Base-by-base conservation (phyloP, 2,113 vertebrate genomes). In the Excalfactoria chinensis region DNA sequence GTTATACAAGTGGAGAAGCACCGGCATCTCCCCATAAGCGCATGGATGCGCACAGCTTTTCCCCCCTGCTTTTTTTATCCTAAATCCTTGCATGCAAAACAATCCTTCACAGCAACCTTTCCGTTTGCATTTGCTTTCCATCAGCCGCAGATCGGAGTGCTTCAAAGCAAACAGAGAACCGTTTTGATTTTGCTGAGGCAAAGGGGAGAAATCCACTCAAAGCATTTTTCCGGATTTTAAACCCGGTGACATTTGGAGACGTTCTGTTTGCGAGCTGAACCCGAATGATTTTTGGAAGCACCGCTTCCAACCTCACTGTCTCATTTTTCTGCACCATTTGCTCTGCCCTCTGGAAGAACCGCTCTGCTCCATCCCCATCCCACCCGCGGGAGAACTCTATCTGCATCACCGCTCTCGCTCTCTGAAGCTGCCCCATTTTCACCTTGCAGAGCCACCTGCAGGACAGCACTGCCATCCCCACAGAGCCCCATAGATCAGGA, bases 101-200 rank as follows among this genome's bases (percentile, higher is more conserved):
- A 85, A 87, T 79, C 81, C 89, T 90, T 73, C 0, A 1, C 81
- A 9, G 41, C 91, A 96, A 91, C 93, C 95, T 93, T 96, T 95
- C 94, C 91, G 51, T 91, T 87, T 89, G 40, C 93, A 34, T 96
- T 96, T 95, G 93, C 89, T 96, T 95, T 95, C 14, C 53, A 66
- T 35, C 87, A 72, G 81, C 40, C 22, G 4, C 72, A 91, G 91
- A 78, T 23, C 91, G 32, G 82, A 87, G 84, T 86, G 84, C 94
- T 70, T 78, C 78, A 95, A 84, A 93, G 94, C 94, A 96, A 96
- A 96, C 87, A 96, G 23, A 68, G 75, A 70, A 37, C 44, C 74
- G 35, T 59, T 91, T 41, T 3, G 87, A 62, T 89, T 89, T 43
- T 30, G 74, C 43, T 0, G 8, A 81, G n/a, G 70, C 84, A 75